Evolutionary conservation across 2,113 vertebrate genomes (phyloP).

Genomic region (Thryonomys swinderianus): DNA sequence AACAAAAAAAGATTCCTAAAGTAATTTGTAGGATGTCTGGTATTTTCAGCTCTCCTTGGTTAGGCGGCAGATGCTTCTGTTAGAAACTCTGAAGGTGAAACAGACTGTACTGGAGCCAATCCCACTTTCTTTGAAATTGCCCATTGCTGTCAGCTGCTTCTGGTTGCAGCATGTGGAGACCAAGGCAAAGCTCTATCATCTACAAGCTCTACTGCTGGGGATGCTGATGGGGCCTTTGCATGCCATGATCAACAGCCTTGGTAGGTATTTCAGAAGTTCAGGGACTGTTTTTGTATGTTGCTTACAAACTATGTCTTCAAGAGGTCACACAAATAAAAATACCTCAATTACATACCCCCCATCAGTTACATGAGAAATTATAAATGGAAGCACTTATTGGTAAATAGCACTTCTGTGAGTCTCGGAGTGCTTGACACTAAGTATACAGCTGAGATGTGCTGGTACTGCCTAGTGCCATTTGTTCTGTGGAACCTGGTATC

Average conservation of each 20-base stretch:
- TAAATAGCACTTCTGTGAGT: not conserved
- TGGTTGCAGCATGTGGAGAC: constrained; percentile 87
- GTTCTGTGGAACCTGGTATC: not conserved
- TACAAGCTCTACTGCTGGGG: constrained; percentile 90
- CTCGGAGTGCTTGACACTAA: not conserved
- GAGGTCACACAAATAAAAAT: not conserved
- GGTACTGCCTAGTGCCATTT: too few relatives aligned
- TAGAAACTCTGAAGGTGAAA: constrained; percentile 87
- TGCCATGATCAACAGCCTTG: constrained; percentile 61
- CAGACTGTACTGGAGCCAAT: constrained; percentile 74
- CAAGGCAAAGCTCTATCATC: constrained; percentile 80
- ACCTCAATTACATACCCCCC: not conserved
- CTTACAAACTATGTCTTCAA: not conserved
- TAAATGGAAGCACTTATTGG: not conserved
- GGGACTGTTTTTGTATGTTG: not conserved
- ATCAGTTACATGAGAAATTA: not conserved
- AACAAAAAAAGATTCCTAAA: not conserved
- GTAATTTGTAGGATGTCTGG: constrained; percentile 44
- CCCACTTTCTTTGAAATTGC: constrained; percentile 85
- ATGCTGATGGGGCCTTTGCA: constrained; percentile 85
- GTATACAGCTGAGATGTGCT: not conserved
- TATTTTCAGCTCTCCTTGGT: constrained; percentile 81
- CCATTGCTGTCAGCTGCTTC: constrained; percentile 88
- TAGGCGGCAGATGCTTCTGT: constrained; percentile 83
- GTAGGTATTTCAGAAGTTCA: constrained; percentile 73